Percentiles rank a stretch among this genome's conserved stretches.
Conservation (phyloP, 2,888 invertebrate genomes). For the Eupithecia pulchellata region DNA sequence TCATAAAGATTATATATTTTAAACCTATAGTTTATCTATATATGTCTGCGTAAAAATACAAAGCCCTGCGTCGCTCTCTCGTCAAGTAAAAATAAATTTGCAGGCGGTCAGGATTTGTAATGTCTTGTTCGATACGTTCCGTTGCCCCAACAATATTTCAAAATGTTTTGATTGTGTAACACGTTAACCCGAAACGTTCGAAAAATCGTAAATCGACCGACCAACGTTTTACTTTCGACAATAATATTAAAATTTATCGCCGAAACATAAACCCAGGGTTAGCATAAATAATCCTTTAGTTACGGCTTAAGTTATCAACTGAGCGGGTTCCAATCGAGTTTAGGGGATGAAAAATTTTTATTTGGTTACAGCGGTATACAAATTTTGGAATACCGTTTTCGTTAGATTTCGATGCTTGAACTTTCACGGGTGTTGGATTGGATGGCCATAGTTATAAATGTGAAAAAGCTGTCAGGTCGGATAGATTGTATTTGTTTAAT, state of each 20-base stretch:
- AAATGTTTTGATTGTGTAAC: conserved; percentile 17
- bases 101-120: neutral
- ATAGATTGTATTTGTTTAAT: neutral
- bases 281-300: conserved; percentile 41
- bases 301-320: conserved; percentile 30
- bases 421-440: neutral
- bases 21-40: neutral
- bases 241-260: conserved; percentile 47
- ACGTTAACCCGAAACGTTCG: conserved; percentile 31
- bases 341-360: conserved; percentile 7
- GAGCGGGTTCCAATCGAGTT: conserved; percentile 14
- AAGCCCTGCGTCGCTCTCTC: neutral
- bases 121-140: neutral
- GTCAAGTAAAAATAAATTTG: neutral
- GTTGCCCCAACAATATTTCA: neutral
- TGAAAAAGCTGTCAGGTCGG: neutral
- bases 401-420: neutral
- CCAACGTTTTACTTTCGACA: conserved; percentile 40
- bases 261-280: conserved; percentile 39
- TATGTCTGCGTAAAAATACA: neutral
- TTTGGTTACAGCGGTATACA: neutral
- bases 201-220: conserved; percentile 42
- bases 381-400: neutral
- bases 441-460: neutral
- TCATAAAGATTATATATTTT: too few relatives aligned